Percentiles rank a stretch among this genome's conserved stretches.
phyloP scores from a whole-genome alignment of 2,888 invertebrate species.

The Pimpla rufipes region DNA sequence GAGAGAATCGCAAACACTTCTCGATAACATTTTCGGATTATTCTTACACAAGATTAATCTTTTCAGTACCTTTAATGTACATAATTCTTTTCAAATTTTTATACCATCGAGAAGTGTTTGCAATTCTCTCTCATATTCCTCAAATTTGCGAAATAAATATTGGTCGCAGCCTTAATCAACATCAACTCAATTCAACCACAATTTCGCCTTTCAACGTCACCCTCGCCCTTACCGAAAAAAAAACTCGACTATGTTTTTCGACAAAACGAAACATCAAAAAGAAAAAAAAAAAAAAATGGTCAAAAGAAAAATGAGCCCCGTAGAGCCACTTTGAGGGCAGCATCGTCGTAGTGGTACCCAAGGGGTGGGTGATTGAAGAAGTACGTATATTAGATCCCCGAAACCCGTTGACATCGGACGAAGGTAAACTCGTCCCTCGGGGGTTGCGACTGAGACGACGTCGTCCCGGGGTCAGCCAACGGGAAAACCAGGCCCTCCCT shows the following conservation, averaged over 20 bases:
- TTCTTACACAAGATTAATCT: no score
- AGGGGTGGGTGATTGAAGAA: conserved; percentile 25
- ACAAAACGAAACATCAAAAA: background rate
- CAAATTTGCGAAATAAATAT: no score
- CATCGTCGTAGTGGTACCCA: background rate
- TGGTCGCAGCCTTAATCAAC: no score
- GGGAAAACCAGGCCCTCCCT: conserved; percentile 4
- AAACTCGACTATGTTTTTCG: background rate
- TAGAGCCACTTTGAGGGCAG: background rate
- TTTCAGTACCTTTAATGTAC: no score
- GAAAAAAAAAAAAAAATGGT: background rate
- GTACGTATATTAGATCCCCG: conserved; percentile 45
- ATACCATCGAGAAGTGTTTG: no score
- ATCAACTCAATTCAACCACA: no score
- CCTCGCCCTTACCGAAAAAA: background rate
- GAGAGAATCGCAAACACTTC: no score
- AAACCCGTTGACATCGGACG: conserved; percentile 61
- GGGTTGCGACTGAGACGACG: conserved; percentile 50
- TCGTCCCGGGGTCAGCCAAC: conserved; percentile 61
- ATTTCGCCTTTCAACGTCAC: no score
- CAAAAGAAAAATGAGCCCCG: background rate
- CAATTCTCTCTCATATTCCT: no score
- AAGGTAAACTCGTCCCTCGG: conserved; percentile 71
- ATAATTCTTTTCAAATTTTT: no score
- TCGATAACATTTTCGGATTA: no score